phyloP scores from a whole-genome alignment of 2,888 invertebrate species.

The Apoda limacodes region DNA sequence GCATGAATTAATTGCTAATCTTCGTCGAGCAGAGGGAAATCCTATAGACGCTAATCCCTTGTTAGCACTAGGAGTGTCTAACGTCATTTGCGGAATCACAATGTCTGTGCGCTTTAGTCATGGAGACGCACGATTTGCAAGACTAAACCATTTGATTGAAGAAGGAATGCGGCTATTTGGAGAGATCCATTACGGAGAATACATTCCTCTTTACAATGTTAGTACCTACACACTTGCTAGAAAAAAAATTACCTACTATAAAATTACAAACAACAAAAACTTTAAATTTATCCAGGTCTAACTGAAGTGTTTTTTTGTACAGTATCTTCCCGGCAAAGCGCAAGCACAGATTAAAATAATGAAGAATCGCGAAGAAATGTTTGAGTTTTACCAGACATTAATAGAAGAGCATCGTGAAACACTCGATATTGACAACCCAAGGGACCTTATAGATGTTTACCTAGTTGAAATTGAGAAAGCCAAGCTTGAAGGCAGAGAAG shows the following conservation, averaged over 20 bases:
- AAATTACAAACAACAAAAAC: too few species aligned
- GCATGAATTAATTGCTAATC: conserved; percentile 75
- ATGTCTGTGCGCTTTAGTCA: conserved; percentile 89
- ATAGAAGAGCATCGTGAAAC: conserved; percentile 84
- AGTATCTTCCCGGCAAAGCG: conserved; percentile 74
- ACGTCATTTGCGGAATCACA: conserved; percentile 90
- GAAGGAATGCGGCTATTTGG: conserved; percentile 92
- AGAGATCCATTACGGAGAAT: conserved; percentile 84
- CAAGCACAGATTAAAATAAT: conserved; percentile 71
- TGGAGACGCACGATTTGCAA: conserved; percentile 80
- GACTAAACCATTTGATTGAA: conserved; percentile 88
- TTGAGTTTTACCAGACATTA: conserved; percentile 83
- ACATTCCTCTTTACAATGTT: conserved; percentile 81
- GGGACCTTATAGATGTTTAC: conserved; percentile 90
- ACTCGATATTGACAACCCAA: conserved; percentile 79
- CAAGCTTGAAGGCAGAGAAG: conserved; percentile 78
- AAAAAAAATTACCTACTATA: too few species aligned
- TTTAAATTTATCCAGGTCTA: conserved; percentile 23
- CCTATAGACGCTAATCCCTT: conserved; percentile 81
- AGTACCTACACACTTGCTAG: too few species aligned
- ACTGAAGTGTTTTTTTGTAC: conserved; percentile 22
- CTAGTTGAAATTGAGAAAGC: conserved; percentile 87
- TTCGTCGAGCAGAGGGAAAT: conserved; percentile 73
- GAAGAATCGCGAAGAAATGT: conserved; percentile 87
- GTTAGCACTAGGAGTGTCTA: conserved; percentile 85